Base-by-base conservation (phyloP, 2,888 invertebrate species). In the Nomada fabriciana region DNA sequence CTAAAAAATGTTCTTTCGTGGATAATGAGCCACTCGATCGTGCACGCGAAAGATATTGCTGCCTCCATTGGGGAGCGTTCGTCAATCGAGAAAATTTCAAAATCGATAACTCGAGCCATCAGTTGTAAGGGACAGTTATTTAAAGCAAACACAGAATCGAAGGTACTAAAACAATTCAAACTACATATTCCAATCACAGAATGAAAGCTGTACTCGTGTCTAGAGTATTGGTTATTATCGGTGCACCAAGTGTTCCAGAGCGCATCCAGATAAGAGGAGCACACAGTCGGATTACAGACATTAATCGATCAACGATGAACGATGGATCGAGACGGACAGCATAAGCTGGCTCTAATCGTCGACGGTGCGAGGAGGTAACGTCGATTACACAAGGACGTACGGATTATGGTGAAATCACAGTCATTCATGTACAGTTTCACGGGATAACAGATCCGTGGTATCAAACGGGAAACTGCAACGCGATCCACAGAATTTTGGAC, bases 261-360 rank as follows among this genome's bases (percentile, higher is more conserved):
- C 63, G 67, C 73, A 59, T 42, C 25, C 43, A 55, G 76, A 80
- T 78, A 75, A 81, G 77, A 84, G 80, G 52, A 50, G 72, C 76
- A 42, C 0, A 13, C 36, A 25, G 68, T 60, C n/a, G 52, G 74
- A 84, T 85, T 81, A 81, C 70, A 50, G 78, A 82, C 77, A 80
- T 83, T 84, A 74, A 89, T 89, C 87, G 84, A 89, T 86, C 82
- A 80, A 36, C 64, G 71, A 71, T 36, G 67, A 53, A 82, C 57
- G 76, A 77, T 78, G 65, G 70, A 61, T 13, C 68, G 74, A 79
- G 76, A 79, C 67, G 74, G 63, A 59, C 36, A 57, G 68, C 71
- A 76, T 70, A 83, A 81, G 79, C 79, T 64, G 20, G 25, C 18
- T 61, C 60, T 85, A 81, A 87, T 80, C 83, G 72, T 23, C 72